Evolutionary conservation across 2,888 invertebrate species (phyloP).

Genomic region (Yponomeuta malinellus): DNA sequence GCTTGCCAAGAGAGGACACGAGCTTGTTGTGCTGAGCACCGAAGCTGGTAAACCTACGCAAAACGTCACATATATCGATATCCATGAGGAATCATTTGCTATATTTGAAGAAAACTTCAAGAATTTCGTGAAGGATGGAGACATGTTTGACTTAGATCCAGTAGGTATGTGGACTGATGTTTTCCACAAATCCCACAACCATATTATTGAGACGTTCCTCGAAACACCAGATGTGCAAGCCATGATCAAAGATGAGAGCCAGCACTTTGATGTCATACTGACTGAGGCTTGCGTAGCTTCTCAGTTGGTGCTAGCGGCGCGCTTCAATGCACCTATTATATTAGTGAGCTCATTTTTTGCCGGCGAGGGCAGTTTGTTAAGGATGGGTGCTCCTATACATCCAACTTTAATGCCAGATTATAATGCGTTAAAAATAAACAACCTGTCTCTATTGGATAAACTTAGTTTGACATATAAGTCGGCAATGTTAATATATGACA

Average conservation of each 20-base stretch:
- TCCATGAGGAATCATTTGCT: slow-evolving; percentile 1
- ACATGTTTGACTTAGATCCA: too few relatives aligned
- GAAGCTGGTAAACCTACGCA: slow-evolving; percentile 16
- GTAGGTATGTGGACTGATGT: too few relatives aligned
- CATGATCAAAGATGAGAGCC: slow-evolving; percentile 1
- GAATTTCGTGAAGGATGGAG: too few relatives aligned
- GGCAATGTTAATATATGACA: not conserved
- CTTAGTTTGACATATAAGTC: not conserved
- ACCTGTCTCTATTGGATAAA: slow-evolving; percentile 9
- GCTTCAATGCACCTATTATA: slow-evolving; percentile 13
- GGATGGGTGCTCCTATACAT: slow-evolving; percentile 6
- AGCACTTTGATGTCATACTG: slow-evolving; percentile 15
- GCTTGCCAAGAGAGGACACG: slow-evolving; percentile 9
- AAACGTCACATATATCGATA: slow-evolving; percentile 16
- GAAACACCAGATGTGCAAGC: not conserved
- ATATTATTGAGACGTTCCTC: too few relatives aligned
- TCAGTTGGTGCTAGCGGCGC: not conserved
- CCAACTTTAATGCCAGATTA: slow-evolving; percentile 9
- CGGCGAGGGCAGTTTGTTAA: not conserved
- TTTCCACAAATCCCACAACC: too few relatives aligned
- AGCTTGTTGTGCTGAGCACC: slow-evolving; percentile 17
- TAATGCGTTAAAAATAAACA: not conserved
- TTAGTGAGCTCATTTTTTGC: slow-evolving; percentile 14
- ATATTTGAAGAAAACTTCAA: not conserved
- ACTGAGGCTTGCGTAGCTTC: not conserved